Evolutionary conservation across 2,888 invertebrate species (phyloP).

Genomic region (Parthenolecanium corni): DNA sequence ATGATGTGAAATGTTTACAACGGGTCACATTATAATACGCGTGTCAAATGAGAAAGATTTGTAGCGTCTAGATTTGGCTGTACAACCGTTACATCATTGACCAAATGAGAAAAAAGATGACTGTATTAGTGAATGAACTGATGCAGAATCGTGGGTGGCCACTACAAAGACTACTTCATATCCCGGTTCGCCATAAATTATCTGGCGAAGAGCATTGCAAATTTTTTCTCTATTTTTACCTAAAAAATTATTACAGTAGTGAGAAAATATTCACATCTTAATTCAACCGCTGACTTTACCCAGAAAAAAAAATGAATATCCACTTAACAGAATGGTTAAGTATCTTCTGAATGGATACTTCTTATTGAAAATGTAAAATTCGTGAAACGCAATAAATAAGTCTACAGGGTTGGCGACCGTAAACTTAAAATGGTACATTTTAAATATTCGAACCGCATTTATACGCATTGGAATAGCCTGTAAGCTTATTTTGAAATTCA

Average conservation of each 20-base stretch:
- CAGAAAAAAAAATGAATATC: not conserved
- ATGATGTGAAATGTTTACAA: not conserved
- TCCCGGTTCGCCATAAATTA: not conserved
- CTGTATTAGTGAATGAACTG: not conserved
- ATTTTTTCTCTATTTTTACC: not conserved
- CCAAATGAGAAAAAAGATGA: not conserved
- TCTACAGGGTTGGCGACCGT: no score
- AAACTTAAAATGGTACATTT: no score
- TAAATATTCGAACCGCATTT: no score
- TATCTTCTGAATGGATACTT: no score
- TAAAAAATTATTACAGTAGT: not conserved
- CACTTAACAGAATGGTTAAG: not conserved
- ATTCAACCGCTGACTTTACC: not conserved
- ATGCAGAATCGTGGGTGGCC: not conserved
- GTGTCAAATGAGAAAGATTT: conserved; percentile 20
- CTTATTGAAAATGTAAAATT: no score
- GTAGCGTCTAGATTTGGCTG: conserved; percentile 5
- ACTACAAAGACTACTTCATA: no score
- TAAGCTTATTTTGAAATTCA: no score
- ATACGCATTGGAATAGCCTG: no score
- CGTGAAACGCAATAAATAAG: no score
- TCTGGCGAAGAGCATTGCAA: not conserved
- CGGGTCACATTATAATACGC: not conserved
- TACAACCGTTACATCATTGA: conserved; percentile 13
- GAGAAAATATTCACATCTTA: not conserved